Base-by-base conservation (phyloP, 2,888 invertebrate species). In the Pyrgus malvae region DNA sequence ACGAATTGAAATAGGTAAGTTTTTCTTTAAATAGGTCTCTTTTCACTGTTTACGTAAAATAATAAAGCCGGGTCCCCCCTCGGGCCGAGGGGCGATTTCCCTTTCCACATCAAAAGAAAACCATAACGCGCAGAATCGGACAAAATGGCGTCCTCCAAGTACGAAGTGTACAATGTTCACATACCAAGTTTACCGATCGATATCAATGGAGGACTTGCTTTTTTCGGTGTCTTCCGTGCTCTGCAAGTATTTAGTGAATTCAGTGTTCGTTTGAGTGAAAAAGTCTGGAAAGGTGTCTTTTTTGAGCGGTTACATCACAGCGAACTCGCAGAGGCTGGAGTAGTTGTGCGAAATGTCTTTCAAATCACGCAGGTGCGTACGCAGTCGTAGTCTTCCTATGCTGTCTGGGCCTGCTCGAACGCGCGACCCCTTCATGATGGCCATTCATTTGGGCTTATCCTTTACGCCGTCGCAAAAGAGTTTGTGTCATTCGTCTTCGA, bases 351-450 rank as follows among this genome's bases (percentile, higher is more conserved):
- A 83, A 81, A 90, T 90, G 89, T 83, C 76, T 83, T 79, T 83
- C 88, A 86, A 89, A 90, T 88, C 94, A 95, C 95, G 95, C 95
- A 97, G 96, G 96, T 96, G 96, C 96, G 96, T 96, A 97, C 96
- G 97, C 97, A 97, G 96, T 93, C 96, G 95, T 95, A 95, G 93
- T 94, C 93, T 92, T 91, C 92, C 93, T 92, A 92, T 93, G 92
- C 94, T 93, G 93, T 95, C 95, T 95, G 95, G 93, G 95, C 95
- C 93, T 96, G 96, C 95, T 95, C 96, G 92, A 93, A 92, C 91
- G 91, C 91, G 91, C 91, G 88, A 78, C 78, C 83, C 87, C 80
- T 85, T 81, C 89, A 88, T 90, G 84, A 82, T 87, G 87, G 87
- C 88, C 88, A 89, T 88, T 90, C 89, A 85, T 88, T 90, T 90